A percentile compares a stretch with the other conserved stretches of the same genome.
These are phyloP conservation scores for Toxonevra muliebris DNA, from an alignment of 2,888 invertebrate species.

Conservation along the genomic window DNA sequence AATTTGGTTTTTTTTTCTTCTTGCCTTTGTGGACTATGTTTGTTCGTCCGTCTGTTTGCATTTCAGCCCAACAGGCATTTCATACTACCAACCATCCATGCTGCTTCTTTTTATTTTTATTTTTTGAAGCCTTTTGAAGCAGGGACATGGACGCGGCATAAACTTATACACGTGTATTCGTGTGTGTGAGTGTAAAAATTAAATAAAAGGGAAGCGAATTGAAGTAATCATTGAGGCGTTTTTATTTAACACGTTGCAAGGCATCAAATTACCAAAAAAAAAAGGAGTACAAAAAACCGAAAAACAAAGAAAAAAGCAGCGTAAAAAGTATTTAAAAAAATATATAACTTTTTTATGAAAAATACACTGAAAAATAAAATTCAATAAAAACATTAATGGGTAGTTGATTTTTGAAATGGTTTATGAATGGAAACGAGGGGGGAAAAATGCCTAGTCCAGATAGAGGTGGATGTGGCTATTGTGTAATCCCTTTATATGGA, in stretches of 20 bases:
- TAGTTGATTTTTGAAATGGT: no score
- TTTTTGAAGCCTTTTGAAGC: slow-evolving; percentile 5
- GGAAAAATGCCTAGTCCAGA: no score
- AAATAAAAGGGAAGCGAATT: slow-evolving; percentile 53
- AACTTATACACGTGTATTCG: slow-evolving; percentile 14
- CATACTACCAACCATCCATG: slow-evolving; percentile 18
- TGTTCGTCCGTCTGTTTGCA: not conserved
- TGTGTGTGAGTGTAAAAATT: slow-evolving; percentile 34
- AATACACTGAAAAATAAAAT: no score
- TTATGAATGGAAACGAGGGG: no score
- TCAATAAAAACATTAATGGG: no score
- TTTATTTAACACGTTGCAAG: slow-evolving; percentile 54
- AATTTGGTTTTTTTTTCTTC: slow-evolving; percentile 25
- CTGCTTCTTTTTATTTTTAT: not conserved
- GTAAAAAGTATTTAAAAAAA: not conserved
- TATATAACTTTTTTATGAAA: not conserved
- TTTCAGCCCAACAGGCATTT: slow-evolving; percentile 12
- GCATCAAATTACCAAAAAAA: slow-evolving; percentile 55
- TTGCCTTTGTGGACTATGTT: slow-evolving; percentile 8
- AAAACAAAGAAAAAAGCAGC: slow-evolving; percentile 25
- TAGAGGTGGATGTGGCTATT: no score
- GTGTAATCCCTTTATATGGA: no score
- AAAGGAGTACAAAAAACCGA: slow-evolving; percentile 24
- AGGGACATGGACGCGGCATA: slow-evolving; percentile 18
- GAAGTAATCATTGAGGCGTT: slow-evolving; percentile 55